A percentile compares a stretch with the other conserved stretches of the same genome.
Conservation (phyloP, 2,888 invertebrate genomes). For the Malachius bipustulatus region DNA sequence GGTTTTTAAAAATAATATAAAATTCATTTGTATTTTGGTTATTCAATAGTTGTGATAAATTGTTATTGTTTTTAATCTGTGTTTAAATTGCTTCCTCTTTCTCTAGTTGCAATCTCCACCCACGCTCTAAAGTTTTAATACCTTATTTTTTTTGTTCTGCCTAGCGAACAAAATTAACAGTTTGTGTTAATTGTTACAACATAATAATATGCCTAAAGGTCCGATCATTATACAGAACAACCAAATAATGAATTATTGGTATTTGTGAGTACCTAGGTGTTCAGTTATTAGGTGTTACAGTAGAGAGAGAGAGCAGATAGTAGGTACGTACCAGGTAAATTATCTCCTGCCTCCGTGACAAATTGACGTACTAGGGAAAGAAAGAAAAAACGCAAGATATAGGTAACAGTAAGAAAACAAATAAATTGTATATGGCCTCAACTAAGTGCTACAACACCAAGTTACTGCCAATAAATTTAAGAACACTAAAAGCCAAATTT, state of each 20-base stretch:
- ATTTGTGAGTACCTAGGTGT: constrained; percentile 38
- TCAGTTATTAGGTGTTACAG: constrained; percentile 34
- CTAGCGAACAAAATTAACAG: no score
- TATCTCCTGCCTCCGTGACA: constrained; percentile 42
- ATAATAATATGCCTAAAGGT: no score
- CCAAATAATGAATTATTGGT: constrained; percentile 35
- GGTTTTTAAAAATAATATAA: no score
- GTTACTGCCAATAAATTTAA: constrained; percentile 10
- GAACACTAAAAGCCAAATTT: constrained; percentile 27
- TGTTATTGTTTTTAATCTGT: no score
- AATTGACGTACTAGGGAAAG: constrained; percentile 42
- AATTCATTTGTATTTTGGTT: no score
- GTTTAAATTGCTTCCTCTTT: constrained; percentile 13
- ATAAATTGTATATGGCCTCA: constrained; percentile 25
- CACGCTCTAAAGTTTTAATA: no score
- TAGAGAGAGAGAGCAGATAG: constrained; percentile 34
- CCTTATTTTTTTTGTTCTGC: no score
- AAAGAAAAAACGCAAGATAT: constrained; percentile 41
- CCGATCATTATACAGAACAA: constrained; percentile 39
- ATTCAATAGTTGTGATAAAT: no score
- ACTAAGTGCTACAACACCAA: constrained; percentile 7
- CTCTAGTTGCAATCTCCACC: constrained; percentile 10
- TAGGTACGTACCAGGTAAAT: constrained; percentile 41
- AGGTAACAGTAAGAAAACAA: constrained; percentile 37
- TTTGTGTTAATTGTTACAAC: no score